These are phyloP conservation scores for Otocyon megalotis DNA, from an alignment of 2,113 vertebrate genomes.

Conservation along the genomic window DNA sequence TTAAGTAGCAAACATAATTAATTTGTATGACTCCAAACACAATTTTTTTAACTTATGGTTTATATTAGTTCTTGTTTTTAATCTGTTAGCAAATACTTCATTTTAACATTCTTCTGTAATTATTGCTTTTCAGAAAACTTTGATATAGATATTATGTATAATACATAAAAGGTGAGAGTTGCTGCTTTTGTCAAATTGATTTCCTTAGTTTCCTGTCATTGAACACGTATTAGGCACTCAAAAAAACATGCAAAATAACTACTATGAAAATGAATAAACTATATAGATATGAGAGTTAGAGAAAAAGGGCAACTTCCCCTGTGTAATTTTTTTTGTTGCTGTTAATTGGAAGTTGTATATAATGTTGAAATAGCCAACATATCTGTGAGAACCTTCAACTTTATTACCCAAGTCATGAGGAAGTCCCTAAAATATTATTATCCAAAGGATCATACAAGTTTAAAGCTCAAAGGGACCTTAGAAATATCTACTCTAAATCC, in stretches of 20 bases:
- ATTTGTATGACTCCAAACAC: slow-evolving; percentile 70
- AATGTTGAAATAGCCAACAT: neutral
- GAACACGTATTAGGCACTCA: neutral
- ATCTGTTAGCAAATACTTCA: neutral
- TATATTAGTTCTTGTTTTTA: neutral
- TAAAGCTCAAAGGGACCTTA: neutral
- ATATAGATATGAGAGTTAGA: neutral
- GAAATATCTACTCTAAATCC: neutral
- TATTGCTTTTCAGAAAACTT: neutral
- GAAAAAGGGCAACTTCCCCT: neutral
- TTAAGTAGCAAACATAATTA: slow-evolving; percentile 49
- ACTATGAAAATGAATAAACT: neutral
- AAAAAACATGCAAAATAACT: neutral
- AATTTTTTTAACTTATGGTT: neutral
- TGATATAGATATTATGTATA: neutral
- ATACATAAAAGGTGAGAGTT: neutral
- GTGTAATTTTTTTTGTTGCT: neutral
- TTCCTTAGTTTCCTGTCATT: neutral
- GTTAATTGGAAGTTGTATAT: neutral
- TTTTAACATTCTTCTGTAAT: neutral
- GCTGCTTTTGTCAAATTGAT: neutral
- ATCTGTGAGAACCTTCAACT: neutral
- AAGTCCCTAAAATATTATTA: neutral
- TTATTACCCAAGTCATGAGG: neutral
- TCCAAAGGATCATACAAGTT: neutral